These are phyloP conservation scores for Plecotus auritus DNA, from an alignment of 2,113 vertebrate genomes.

Conservation along the genomic window DNA sequence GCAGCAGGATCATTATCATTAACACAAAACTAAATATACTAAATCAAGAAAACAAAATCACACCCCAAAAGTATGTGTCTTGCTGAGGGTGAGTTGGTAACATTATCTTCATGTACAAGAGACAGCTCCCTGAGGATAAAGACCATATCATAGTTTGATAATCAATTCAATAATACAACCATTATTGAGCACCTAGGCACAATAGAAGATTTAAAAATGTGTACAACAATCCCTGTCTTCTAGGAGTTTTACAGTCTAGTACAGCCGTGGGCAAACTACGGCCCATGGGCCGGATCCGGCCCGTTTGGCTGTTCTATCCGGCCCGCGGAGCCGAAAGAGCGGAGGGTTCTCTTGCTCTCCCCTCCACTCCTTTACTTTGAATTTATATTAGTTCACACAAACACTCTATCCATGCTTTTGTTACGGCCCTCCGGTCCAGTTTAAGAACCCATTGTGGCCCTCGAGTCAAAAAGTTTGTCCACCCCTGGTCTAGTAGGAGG, in stretches of 20 bases:
- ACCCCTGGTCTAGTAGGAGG: constrained; percentile 57
- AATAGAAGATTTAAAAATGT: constrained; percentile 53
- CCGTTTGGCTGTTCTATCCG: too few species aligned
- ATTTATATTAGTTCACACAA: too few species aligned
- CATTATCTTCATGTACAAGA: constrained; percentile 57
- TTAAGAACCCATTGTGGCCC: too few species aligned
- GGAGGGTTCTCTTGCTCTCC: too few species aligned
- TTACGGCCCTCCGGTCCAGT: too few species aligned
- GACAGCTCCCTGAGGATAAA: constrained; percentile 69
- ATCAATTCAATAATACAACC: constrained; percentile 44
- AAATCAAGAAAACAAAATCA: constrained; percentile 57
- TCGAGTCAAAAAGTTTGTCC: too few species aligned
- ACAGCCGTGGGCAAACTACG: too few species aligned
- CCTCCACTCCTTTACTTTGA: too few species aligned
- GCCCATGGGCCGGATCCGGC: too few species aligned
- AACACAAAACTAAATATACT: constrained; percentile 58
- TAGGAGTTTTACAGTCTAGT: constrained; percentile 50
- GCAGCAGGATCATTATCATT: constrained; percentile 43
- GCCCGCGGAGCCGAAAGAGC: too few species aligned
- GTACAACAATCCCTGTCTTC: constrained; percentile 63
- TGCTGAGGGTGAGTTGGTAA: constrained; percentile 38
- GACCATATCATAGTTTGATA: constrained; percentile 65
- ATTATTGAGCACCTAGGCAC: constrained; percentile 69
- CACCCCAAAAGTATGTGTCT: constrained; percentile 40
- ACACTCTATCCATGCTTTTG: too few species aligned